Base-by-base conservation (phyloP, 1,140 invertebrate genomes). In the Eueides isabella region DNA sequence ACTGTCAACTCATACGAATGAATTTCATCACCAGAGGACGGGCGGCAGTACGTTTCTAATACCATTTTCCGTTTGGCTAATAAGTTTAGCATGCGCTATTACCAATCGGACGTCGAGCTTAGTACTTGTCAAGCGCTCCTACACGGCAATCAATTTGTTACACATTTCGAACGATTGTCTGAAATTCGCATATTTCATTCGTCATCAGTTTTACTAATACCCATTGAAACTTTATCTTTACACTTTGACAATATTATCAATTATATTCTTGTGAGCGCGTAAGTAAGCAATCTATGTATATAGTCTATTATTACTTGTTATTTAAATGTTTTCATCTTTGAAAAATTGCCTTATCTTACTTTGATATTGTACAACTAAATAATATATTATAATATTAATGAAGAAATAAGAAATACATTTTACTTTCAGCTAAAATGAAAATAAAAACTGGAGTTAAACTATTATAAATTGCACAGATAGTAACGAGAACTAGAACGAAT, bases 51-150 rank as follows among this genome's bases (percentile, higher is more conserved):
- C 86, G 87, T 85, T 82, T 89, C 82, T 93, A 91, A 93, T 90
- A 84, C 85, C 85, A 91, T 93, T 92, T 92, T 91, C 87, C 88
- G 86, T 87, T 90, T 85, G 83, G 83, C 84, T 93, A 92, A 93
- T 93, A 89, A 91, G 90, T 90, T 93, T 92, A 92, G 88, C 88
- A 89, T 88, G 84, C 86, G 85, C 87, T 91, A 92, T 92, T 91
- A 92, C 86, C 91, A 92, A 92, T 93, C 88, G 88, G 85, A 86
- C 83, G 85, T 85, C 81, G 84, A 83, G 84, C 80, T 85, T 82
- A 84, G 77, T 80, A 85, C 80, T 83, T 78, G 78, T 73, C 79
- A 82, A 84, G 83, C 82, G 79, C 83, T 80, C 83, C 79, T 85
- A 84, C 85, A 85, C 67, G 71, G 76, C 90, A 92, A 92, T 92